Evolutionary conservation across 2,797 vertebrate species (phyloP).

Genomic region (Sebastiscus tertius): DNA sequence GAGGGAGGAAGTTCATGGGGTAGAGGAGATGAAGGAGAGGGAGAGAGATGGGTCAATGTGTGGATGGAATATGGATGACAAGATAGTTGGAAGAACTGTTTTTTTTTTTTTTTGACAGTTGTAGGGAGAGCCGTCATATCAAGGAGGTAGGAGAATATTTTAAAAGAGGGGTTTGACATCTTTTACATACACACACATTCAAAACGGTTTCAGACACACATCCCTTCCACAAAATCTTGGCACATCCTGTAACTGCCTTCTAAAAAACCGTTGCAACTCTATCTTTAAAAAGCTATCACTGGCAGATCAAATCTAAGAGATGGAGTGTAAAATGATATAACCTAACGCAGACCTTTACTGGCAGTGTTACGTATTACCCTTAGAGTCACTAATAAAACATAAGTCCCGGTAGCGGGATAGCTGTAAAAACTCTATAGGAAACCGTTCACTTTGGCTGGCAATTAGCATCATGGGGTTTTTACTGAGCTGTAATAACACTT

Average conservation of each 20-base stretch:
- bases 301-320: conserved; percentile 60
- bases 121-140: conserved; percentile 31
- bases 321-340: conserved; percentile 61
- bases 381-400: conserved; percentile 60
- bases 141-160: conserved; percentile 28
- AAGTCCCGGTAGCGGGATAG: conserved; percentile 29
- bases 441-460: conserved; percentile 57
- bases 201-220: conserved; percentile 5
- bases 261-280: conserved; percentile 39
- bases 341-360: conserved; percentile 43
- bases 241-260: conserved; percentile 27
- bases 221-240: conserved; percentile 19
- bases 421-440: conserved; percentile 61
- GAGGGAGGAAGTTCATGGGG: conserved; percentile 28
- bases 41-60: conserved; percentile 40
- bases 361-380: conserved; percentile 50
- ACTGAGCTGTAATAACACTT: conserved; percentile 56
- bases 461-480: conserved; percentile 70
- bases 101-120: conserved; percentile 38
- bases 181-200: background rate
- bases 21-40: conserved; percentile 40
- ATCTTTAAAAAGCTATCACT: conserved; percentile 65
- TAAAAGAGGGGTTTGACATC: background rate
- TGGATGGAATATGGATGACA: conserved; percentile 61
- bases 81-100: conserved; percentile 18